These are phyloP conservation scores for Mythimna pallens DNA, from an alignment of 2,888 invertebrate genomes.

Conservation along the genomic window DNA sequence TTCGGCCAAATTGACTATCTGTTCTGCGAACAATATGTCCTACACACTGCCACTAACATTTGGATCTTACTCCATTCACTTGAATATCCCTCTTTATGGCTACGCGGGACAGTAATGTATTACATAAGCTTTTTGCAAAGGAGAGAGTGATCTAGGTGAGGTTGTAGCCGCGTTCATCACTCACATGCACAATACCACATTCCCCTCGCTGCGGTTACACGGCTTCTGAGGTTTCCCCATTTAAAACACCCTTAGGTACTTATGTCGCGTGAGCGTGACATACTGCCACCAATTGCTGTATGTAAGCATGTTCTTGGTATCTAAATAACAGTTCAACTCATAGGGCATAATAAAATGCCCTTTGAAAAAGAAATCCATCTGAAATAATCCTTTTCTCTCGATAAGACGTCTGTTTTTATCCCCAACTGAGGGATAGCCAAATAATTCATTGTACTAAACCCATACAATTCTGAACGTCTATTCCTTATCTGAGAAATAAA, in stretches of 20 bases:
- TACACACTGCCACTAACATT: too few species aligned
- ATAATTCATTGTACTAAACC: constrained; percentile 53
- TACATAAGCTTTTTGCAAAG: constrained; percentile 24
- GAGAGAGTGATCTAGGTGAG: constrained; percentile 36
- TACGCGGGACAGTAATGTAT: constrained; percentile 1
- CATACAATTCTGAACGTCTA: constrained; percentile 49
- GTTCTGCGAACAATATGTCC: too few species aligned
- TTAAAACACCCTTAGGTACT: constrained; percentile 32
- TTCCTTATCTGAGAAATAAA: constrained; percentile 62
- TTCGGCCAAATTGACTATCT: too few species aligned
- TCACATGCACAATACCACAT: constrained; percentile 45
- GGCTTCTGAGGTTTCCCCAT: constrained; percentile 55
- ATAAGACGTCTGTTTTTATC: constrained; percentile 47
- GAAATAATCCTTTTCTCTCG: constrained; percentile 38
- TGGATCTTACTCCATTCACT: too few species aligned
- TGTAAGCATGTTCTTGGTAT: not conserved
- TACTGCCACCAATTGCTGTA: constrained; percentile 34
- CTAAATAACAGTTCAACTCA: constrained; percentile 10
- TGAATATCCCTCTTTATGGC: not conserved
- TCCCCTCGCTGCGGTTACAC: constrained; percentile 45
- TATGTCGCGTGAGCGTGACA: constrained; percentile 45
- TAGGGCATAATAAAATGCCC: constrained; percentile 14
- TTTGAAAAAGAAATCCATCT: constrained; percentile 20
- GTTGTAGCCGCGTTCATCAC: constrained; percentile 23
- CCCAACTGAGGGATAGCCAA: constrained; percentile 32